Evolutionary conservation across 2,113 vertebrate species (phyloP), one percentile per base, ranked within the genome.

Genomic region (Carassius auratus): DNA sequence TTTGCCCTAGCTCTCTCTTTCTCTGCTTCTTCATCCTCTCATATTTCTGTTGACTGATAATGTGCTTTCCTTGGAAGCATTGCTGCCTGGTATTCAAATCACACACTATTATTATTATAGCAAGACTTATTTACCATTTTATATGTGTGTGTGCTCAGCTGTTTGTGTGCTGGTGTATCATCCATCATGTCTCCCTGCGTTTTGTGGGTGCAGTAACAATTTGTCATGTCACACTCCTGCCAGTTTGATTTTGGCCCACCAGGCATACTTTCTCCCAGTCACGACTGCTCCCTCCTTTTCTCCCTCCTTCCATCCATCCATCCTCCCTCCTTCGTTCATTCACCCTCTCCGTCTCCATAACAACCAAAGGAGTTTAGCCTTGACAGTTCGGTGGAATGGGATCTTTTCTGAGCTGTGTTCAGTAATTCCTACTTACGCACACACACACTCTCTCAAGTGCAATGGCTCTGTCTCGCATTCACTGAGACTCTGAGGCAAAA

Each of bases 331-430:
- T 45, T 45, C 10, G 2, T 12, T 48, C 45, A 48, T 10, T 48
- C 45, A 75, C 55, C 21, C 21, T 77, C 50, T 50, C 61, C 3
- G 33, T 88, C 73, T 73, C 87, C 76, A 88, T 85, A 81, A 79
- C 84, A 85, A 85, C 84, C 26, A 73, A 4, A 66, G 55, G 50
- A 23, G 66, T 85, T 62, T 69, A 36, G 48, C 66, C 62, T 68
- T 82, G 71, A 82, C 17, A 17, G 62, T 76, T 82, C 15, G 55
- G 36, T 21, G 15, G 59, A 73, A 57, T 50, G 73, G 23, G 19
- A 21, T 81, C n/a, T 81, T 68, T 68, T 64, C 19, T 26, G 33
- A 50, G 57, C 36, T 1, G 17, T 33, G 50, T 71, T 77, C 30
- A 62, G 68, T 52, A 55, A 36, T 33, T 75, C 69, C 48, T 21